Evolutionary conservation across 1,140 invertebrate genomes (phyloP), one percentile per base, ranked within the genome.

Genomic region (Cataglyphis hispanica): DNA sequence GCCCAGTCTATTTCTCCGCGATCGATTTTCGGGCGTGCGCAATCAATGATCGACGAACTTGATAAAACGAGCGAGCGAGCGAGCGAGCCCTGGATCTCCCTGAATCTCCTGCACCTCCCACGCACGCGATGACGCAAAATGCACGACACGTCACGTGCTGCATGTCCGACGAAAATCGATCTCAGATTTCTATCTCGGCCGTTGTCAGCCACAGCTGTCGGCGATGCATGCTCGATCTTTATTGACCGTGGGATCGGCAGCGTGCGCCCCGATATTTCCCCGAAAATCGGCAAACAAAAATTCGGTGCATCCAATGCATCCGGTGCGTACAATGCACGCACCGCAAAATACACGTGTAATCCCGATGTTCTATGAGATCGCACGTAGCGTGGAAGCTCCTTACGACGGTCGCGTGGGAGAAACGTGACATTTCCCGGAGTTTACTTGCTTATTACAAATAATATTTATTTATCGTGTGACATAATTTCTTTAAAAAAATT

Each of bases 41-140:
- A 76, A 88, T 86, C 86, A 56, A 81, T 70, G 63, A 89, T 81
- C 67, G 50, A 46, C 75, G 11, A 88, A 56, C 61, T 63, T 10
- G 86, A 88, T 87, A 87, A 31, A 43, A 58, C 43, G 3, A 25
- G 31, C 50, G 37, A 16, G 46, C 43, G 3, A 25, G 31, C 50
- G 37, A 16, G 46, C 46, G 13, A 50, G 46, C 46, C 13, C 13
- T 50, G 46, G 13, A 50, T 50, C 27, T 13, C 46, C 10, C 46
- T 50, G 46, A 16, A 50, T 50, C 27, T 13, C 27, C 27, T 31
- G n/a, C n/a, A n/a, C 27, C 66, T 13, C 16, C 27, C 3, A 50
- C 25, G 50, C 25, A 40, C n/a, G 10, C 1, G 50, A 34, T 60
- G 66, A 46, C 69, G 78, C 77, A 46, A 67, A 70, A 25, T 25